Evolutionary conservation across 92 coral and sea anemone species (phyloP), one percentile per base, ranked within the genome.

Genomic region (Epizoanthus ramosus): DNA sequence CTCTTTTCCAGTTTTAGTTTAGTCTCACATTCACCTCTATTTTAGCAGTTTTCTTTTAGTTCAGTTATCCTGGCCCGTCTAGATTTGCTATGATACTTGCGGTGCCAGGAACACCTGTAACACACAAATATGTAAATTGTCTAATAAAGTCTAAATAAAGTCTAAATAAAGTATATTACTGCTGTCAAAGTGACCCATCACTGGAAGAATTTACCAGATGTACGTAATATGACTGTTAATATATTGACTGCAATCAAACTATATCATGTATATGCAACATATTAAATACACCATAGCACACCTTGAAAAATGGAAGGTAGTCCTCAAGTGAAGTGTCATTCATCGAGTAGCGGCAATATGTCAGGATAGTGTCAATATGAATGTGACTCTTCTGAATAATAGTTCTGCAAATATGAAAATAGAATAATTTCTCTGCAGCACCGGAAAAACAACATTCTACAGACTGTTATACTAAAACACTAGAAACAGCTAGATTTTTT

Each of bases 261-360:
- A 43, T 50, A 50, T 13, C 9, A 8, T 8, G 14, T 50, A 50
- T 2, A 50, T 9, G 76, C 80, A 28, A 0, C 2, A 28, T 22
- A 37, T 10, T 23, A 43, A 33, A 37, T 24, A 18, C 6, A 43
- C 8, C 31, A 8, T 3, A 14, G 7, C 65, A 73, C 63, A 97
- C 99, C 95, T 90, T 89, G 52, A 94, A 97, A 58, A 74, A 94
- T 14, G 88, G 88, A 52, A 94, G 81, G 87, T 92, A 97, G 53
- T 87, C 95, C 52, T 90, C 41, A 61, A 97, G 90, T 31, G 86
- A 92, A 18, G 89, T 85, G 80, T 97, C 99, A 83, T 97, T 90
- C 81, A 97, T 56, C 59, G 97, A 88, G 68, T 94, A 92, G 75
- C 90, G 92, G 82, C 99, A 97, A 75, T 97, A 97, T 22, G 98